phyloP scores from a whole-genome alignment of 2,888 invertebrate species.

The Liodrosophila aerea region DNA sequence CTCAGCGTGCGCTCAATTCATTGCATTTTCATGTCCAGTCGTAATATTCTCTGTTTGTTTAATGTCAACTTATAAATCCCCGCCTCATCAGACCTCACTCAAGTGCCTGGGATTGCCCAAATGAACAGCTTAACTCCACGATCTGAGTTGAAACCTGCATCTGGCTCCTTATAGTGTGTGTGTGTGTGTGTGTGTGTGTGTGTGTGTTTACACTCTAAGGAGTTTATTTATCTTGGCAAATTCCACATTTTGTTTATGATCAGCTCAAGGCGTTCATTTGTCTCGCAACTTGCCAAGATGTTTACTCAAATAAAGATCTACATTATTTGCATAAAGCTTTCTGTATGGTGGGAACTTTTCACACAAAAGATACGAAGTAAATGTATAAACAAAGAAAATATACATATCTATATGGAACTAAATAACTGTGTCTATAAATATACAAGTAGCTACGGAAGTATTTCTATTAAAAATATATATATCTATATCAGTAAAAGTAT shows the following conservation, averaged over 20 bases:
- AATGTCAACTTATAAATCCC: constrained; percentile 36
- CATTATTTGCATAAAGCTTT: constrained; percentile 23
- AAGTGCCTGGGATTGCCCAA: constrained; percentile 21
- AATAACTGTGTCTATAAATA: neutral
- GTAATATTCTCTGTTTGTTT: constrained; percentile 41
- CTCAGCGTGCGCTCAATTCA: constrained; percentile 67
- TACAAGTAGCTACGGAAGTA: neutral
- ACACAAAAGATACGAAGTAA: neutral
- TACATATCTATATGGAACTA: neutral
- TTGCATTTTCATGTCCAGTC: constrained; percentile 30
- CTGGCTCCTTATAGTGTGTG: neutral
- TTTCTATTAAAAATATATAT: neutral
- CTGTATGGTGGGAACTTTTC: constrained; percentile 36
- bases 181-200: too few species aligned
- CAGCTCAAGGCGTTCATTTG: constrained; percentile 23
- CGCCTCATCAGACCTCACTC: neutral
- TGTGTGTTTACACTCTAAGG: constrained; percentile 45
- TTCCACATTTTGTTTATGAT: constrained; percentile 60
- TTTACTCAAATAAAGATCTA: constrained; percentile 25
- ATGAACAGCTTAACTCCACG: constrained; percentile 10
- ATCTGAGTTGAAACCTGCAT: neutral
- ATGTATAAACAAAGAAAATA: too few species aligned
- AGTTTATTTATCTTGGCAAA: constrained; percentile 59
- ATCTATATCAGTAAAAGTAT: neutral
- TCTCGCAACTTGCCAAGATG: constrained; percentile 26